phyloP scores from a whole-genome alignment of 1,140 invertebrate species.

The Teleopsis dalmanni region DNA sequence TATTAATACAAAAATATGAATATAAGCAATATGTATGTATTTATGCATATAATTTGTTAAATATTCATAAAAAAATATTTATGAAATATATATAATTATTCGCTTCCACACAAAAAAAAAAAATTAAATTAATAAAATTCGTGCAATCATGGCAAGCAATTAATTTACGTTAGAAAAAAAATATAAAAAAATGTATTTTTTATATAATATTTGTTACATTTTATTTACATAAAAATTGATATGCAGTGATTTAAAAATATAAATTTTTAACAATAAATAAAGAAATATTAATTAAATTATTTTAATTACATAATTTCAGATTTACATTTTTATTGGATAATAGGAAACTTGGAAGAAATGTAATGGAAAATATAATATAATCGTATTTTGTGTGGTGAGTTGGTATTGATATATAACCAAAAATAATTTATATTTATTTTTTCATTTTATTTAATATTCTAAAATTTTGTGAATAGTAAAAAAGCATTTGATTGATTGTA shows the following conservation, averaged over 20 bases:
- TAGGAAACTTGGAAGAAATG: not conserved
- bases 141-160: not conserved
- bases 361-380: not conserved
- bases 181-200: not conserved
- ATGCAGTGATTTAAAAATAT: too few species aligned
- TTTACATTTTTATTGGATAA: not conserved
- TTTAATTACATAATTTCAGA: not conserved
- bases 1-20: too few species aligned
- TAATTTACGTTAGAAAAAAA: too few species aligned
- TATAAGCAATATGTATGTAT: too few species aligned
- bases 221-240: not conserved
- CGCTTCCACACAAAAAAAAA: not conserved
- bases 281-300: not conserved
- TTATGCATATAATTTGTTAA: too few species aligned
- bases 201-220: not conserved
- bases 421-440: too few species aligned
- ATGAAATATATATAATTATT: not conserved
- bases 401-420: not conserved
- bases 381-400: not conserved
- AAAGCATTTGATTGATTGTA: too few species aligned
- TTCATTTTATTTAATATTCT: too few species aligned
- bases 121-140: not conserved
- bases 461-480: too few species aligned
- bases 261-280: not conserved
- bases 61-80: too few species aligned